Percentiles rank a stretch among this genome's conserved stretches.
Conservation (phyloP, 2,113 vertebrate species). For the Datnioides undecimradiatus region DNA sequence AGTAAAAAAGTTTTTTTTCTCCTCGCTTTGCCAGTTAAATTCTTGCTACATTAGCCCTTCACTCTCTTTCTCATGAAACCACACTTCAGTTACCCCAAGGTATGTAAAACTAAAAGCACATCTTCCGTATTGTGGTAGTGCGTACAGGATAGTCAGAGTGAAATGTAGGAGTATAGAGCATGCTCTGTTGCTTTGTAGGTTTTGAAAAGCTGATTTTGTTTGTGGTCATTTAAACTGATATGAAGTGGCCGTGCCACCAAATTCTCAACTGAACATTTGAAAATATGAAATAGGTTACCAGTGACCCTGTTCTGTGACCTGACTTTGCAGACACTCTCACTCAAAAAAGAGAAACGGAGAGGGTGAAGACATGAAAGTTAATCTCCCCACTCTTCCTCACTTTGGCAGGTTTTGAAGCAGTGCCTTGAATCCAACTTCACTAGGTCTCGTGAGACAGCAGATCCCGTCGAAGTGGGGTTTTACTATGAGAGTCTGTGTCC, state of each 20-base stretch:
- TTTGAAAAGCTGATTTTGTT: neutral
- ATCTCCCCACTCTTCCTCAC: neutral
- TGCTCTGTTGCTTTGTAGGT: neutral
- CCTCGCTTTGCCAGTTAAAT: neutral
- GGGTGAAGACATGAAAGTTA: neutral
- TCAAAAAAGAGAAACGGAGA: neutral
- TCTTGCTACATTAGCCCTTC: neutral
- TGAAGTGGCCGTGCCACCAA: neutral
- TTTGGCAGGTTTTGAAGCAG: conserved; percentile 77
- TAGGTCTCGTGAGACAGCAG: accelerated
- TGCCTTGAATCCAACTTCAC: conserved; percentile 76
- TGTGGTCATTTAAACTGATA: neutral
- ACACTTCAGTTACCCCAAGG: neutral
- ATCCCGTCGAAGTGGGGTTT: conserved; percentile 81
- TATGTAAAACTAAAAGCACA: neutral
- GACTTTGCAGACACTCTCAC: neutral
- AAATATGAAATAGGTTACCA: neutral
- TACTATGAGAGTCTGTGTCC: conserved; percentile 92
- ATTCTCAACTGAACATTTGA: neutral
- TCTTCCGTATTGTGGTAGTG: neutral
- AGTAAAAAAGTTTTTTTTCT: neutral
- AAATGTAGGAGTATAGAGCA: neutral
- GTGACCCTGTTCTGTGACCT: neutral
- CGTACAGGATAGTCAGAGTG: neutral
- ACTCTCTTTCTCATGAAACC: too few species aligned